A percentile compares a stretch with the other conserved stretches of the same genome.
Evolutionary conservation across 2,797 vertebrate species (phyloP).

Genomic region (Holocentrus rufus): DNA sequence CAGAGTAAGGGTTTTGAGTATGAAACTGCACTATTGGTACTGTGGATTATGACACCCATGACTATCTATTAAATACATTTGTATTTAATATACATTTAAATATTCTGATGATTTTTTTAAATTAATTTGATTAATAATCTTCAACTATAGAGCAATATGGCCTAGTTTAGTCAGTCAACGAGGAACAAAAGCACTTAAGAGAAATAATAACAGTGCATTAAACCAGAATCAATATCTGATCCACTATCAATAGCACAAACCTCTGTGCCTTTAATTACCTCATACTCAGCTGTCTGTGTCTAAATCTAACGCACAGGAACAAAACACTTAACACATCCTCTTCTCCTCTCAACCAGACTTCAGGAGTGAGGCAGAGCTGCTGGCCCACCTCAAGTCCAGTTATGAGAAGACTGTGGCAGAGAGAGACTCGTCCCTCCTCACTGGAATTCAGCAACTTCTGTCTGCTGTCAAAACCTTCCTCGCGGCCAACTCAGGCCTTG

Average conservation of each 20-base stretch:
- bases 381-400: slow-evolving; percentile 80
- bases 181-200: too few relatives aligned
- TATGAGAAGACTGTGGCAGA: slow-evolving; percentile 84
- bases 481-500: slow-evolving; percentile 71
- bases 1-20: too few relatives aligned
- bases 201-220: background rate
- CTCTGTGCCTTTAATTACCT: background rate
- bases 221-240: background rate
- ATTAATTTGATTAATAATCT: too few relatives aligned
- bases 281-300: background rate
- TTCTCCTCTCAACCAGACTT: slow-evolving; percentile 79
- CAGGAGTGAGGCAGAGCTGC: slow-evolving; percentile 87
- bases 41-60: too few relatives aligned
- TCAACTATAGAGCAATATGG: too few relatives aligned
- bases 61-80: too few relatives aligned
- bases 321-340: background rate
- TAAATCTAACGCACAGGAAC: background rate
- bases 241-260: background rate
- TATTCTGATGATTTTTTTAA: too few relatives aligned
- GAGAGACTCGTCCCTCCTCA: slow-evolving; percentile 70
- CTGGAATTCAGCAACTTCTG: slow-evolving; percentile 81
- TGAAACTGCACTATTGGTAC: too few relatives aligned
- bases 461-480: slow-evolving; percentile 83
- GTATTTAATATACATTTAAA: too few relatives aligned
- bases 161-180: too few relatives aligned